These are phyloP conservation scores for Thalassarche chlororhynchos DNA, from an alignment of 2,113 vertebrate genomes.

Conservation along the genomic window DNA sequence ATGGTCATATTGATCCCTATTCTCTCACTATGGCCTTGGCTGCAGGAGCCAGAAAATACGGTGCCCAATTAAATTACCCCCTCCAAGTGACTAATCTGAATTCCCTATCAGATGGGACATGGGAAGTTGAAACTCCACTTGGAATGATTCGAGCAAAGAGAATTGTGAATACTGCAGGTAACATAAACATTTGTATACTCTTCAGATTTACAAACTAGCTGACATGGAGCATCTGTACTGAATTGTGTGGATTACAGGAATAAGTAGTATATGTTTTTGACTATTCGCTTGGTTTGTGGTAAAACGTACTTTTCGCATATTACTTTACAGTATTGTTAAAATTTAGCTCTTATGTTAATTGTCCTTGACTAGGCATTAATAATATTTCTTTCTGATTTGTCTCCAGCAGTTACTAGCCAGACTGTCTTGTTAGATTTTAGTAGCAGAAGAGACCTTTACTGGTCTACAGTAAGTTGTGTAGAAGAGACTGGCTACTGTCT, in stretches of 20 bases:
- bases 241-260: background rate
- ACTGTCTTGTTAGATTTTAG: background rate
- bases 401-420: background rate
- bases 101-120: constrained; percentile 82
- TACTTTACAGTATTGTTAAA: background rate
- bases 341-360: background rate
- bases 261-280: background rate
- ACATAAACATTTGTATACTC: background rate
- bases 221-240: background rate
- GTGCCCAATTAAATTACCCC: constrained; percentile 91
- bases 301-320: background rate
- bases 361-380: background rate
- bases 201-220: background rate
- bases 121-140: constrained; percentile 91
- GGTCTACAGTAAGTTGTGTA: background rate
- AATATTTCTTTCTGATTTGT: background rate
- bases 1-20: constrained; percentile 98
- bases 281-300: background rate
- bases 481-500: background rate
- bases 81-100: constrained; percentile 85
- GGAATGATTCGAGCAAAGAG: constrained; percentile 88
- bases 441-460: background rate
- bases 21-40: constrained; percentile 98
- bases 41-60: constrained; percentile 92
- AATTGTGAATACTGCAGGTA: constrained; percentile 91